Conservation (phyloP, 2,113 vertebrate species). For the Zeus faber region DNA sequence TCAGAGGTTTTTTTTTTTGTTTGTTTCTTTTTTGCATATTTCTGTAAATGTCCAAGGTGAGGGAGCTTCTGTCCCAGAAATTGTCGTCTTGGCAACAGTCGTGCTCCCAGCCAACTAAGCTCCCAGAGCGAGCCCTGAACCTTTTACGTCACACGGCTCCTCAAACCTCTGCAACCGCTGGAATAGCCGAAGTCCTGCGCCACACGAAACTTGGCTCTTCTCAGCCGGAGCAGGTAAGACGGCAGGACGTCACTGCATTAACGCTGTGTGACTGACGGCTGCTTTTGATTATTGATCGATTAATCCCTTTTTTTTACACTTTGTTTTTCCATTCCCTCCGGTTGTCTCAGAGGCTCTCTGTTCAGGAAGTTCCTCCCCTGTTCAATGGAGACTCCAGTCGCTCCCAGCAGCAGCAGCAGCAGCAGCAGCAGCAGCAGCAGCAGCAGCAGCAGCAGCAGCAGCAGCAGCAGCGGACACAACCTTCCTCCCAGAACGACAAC, state of each 20-base stretch:
- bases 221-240: constrained; percentile 70
- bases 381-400: constrained; percentile 73
- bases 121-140: constrained; percentile 81
- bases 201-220: constrained; percentile 68
- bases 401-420: constrained; percentile 60
- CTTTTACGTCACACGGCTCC: constrained; percentile 81
- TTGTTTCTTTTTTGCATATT: too few relatives aligned
- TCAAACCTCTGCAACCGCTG: constrained; percentile 68
- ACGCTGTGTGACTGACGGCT: background rate
- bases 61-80: constrained; percentile 80
- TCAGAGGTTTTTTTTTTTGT: too few relatives aligned
- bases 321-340: background rate
- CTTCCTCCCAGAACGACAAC: constrained; percentile 52
- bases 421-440: constrained; percentile 33
- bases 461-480: constrained; percentile 18
- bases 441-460: constrained; percentile 55
- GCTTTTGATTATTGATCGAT: background rate
- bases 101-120: constrained; percentile 79
- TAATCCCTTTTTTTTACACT: background rate
- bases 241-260: background rate
- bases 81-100: constrained; percentile 81
- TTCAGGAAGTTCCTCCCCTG: constrained; percentile 78
- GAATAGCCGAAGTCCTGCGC: constrained; percentile 73
- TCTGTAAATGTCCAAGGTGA: constrained; percentile 65
- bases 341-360: constrained; percentile 71